Percentiles rank a stretch among this genome's conserved stretches.
Evolutionary conservation across 2,113 vertebrate species (phyloP).

Genomic region (Microtus pennsylvanicus): DNA sequence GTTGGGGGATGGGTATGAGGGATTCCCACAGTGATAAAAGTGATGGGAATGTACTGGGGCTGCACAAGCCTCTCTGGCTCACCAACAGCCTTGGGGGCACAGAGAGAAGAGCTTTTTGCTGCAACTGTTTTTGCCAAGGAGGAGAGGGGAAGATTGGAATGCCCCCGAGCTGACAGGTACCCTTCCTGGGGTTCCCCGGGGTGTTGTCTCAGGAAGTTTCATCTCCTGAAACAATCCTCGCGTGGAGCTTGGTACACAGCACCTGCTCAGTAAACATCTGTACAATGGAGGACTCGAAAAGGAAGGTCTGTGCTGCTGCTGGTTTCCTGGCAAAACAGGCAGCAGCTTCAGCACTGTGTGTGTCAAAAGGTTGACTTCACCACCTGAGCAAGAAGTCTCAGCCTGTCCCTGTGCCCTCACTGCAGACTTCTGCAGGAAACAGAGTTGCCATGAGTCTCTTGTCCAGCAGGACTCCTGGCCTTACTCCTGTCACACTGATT

Average conservation of each 20-base stretch:
- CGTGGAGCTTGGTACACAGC: background rate
- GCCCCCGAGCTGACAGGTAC: background rate
- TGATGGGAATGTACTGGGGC: background rate
- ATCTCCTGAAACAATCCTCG: background rate
- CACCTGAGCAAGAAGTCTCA: background rate
- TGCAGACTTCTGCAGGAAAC: background rate
- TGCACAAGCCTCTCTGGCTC: background rate
- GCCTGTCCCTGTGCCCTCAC: too few relatives aligned
- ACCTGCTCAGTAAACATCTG: background rate
- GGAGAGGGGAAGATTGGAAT: background rate
- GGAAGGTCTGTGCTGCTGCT: background rate
- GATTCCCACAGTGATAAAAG: background rate
- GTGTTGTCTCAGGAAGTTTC: background rate
- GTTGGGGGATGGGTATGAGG: too few relatives aligned
- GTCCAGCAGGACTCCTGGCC: background rate
- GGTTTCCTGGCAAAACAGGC: background rate
- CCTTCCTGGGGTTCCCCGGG: background rate
- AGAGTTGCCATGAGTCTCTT: background rate
- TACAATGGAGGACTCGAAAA: background rate
- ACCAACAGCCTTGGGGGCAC: background rate
- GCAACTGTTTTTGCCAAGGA: background rate
- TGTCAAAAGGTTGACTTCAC: background rate
- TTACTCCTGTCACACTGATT: slow-evolving; percentile 41
- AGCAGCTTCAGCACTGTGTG: background rate
- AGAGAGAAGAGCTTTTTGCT: background rate